phyloP scores from a whole-genome alignment of 2,888 invertebrate genomes.

The Apamea monoglypha region DNA sequence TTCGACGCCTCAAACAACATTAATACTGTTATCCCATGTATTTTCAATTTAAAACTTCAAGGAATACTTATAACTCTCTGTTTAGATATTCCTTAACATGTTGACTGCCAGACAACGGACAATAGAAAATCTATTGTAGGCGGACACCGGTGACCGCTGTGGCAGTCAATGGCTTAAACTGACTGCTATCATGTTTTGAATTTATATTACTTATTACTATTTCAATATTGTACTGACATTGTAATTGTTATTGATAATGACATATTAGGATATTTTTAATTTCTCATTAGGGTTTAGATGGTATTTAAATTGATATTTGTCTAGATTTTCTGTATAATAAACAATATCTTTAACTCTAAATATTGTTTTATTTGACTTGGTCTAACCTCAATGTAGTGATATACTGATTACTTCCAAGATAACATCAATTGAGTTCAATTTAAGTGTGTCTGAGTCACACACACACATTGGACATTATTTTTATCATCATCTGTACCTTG shows the following conservation, averaged over 20 bases:
- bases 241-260: slow-evolving; percentile 44
- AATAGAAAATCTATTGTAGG: no score
- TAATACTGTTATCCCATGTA: slow-evolving; percentile 42
- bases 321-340: slow-evolving; percentile 57
- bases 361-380: slow-evolving; percentile 48
- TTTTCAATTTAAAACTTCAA: slow-evolving; percentile 33
- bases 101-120: no score
- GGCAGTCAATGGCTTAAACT: slow-evolving; percentile 11
- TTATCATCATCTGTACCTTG: background rate
- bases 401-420: slow-evolving; percentile 36
- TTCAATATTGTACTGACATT: slow-evolving; percentile 56
- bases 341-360: slow-evolving; percentile 36
- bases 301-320: slow-evolving; percentile 43
- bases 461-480: background rate
- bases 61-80: slow-evolving; percentile 40
- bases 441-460: slow-evolving; percentile 15
- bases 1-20: slow-evolving; percentile 80
- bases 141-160: no score
- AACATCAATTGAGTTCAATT: slow-evolving; percentile 56
- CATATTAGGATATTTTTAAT: slow-evolving; percentile 51
- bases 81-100: slow-evolving; percentile 25
- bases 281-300: slow-evolving; percentile 40
- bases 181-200: slow-evolving; percentile 62
- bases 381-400: slow-evolving; percentile 33
- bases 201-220: slow-evolving; percentile 52